Evolutionary conservation across 2,888 invertebrate genomes (phyloP).

Genomic region (Aporophyla nigra): DNA sequence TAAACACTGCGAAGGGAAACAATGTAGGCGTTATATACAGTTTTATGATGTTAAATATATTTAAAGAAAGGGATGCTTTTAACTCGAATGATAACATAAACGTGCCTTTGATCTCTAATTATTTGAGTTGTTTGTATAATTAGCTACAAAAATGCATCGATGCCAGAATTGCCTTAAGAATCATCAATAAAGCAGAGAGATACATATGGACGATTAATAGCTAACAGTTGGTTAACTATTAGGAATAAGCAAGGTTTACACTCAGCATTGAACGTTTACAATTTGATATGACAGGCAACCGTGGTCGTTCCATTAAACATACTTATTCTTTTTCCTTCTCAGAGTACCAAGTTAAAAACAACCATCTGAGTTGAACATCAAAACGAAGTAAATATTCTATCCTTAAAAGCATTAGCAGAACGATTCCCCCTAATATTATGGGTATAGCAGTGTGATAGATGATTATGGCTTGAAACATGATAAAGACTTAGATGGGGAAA

Average conservation of each 20-base stretch:
- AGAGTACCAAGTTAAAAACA: background rate
- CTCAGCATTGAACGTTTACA: too few relatives aligned
- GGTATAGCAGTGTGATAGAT: too few relatives aligned
- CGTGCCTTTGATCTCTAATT: conserved; percentile 40
- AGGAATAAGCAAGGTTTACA: background rate
- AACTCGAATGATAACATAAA: conserved; percentile 35
- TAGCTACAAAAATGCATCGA: background rate
- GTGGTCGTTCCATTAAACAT: background rate
- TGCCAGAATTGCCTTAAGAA: background rate
- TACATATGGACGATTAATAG: background rate
- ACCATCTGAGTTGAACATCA: background rate
- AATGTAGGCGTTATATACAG: conserved; percentile 14
- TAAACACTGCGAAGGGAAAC: conserved; percentile 49
- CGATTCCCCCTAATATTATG: too few relatives aligned
- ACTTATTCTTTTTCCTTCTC: background rate
- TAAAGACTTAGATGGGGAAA: too few relatives aligned
- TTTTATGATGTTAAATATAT: conserved; percentile 23
- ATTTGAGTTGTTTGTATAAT: background rate
- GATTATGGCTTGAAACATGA: too few relatives aligned
- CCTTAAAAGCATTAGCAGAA: too few relatives aligned
- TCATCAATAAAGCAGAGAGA: background rate
- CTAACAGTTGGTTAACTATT: background rate
- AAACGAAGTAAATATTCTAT: background rate
- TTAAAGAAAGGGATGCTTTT: conserved; percentile 45
- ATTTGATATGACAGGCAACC: background rate